phyloP scores from a whole-genome alignment of 2,797 vertebrate genomes.

The Malurus splendens region DNA sequence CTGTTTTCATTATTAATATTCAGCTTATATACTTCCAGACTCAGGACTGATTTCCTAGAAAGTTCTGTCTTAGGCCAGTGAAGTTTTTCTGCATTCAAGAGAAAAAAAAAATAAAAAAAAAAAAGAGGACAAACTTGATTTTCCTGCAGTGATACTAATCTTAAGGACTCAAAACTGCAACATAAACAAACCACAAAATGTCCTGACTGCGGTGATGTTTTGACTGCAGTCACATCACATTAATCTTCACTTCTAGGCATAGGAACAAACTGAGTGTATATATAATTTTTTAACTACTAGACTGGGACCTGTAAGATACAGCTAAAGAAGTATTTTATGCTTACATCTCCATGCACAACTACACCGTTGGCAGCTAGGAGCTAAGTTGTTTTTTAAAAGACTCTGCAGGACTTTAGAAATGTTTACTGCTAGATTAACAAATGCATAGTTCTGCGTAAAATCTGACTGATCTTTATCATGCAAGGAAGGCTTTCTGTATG shows the following conservation, averaged over 20 bases:
- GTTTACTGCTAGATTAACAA: not conserved
- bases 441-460: not conserved
- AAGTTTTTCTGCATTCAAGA: constrained; percentile 79
- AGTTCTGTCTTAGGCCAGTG: constrained; percentile 87
- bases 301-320: not conserved
- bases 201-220: not conserved
- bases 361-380: not conserved
- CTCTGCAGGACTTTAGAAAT: not conserved
- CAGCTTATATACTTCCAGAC: constrained; percentile 64
- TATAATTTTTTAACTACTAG: not conserved
- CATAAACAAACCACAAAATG: not conserved
- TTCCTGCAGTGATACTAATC: not conserved
- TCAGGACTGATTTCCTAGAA: constrained; percentile 82
- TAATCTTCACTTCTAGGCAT: not conserved
- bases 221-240: not conserved
- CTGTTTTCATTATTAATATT: constrained; percentile 69
- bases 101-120: not conserved
- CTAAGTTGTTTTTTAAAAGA: not conserved
- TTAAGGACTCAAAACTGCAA: not conserved
- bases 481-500: not conserved
- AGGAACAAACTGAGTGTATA: not conserved
- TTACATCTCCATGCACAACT: not conserved
- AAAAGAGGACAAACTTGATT: not conserved
- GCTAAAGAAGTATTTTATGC: not conserved
- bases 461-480: not conserved